Base-by-base conservation (phyloP, 2,113 vertebrate genomes). In the Entelurus aequoreus region DNA sequence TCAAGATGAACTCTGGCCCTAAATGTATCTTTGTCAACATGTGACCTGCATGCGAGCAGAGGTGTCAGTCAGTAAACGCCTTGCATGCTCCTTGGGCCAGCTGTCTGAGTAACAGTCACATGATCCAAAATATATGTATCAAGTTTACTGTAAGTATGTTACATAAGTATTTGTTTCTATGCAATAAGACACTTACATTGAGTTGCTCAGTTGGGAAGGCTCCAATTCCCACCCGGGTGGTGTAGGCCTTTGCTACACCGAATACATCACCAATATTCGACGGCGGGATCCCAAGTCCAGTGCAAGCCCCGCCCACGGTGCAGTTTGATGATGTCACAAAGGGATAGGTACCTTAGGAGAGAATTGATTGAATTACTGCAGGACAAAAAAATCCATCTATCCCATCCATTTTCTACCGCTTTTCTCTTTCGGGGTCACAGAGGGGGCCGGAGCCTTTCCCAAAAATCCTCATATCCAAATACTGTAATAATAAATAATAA, bases 311-410 rank as follows among this genome's bases (percentile, higher is more conserved):
- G 0, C 96, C 96, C 53, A 94, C 92, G 0, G 97, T 99, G 90
- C 97, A 98, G 88, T 99, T 99, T 21, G 97, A 98, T 0, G 97
- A 99, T 3, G 97, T 99, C 88, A 99, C 96, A 1, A 97, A 99
- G 10, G 97, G 97, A 82, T 99, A 99, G 0, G 97, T 99, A 53
- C 97, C 97, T 99, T 84, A 15, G 40, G 57, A 72, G 8, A 73
- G 54, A 28, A 52, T n/a, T 60, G 12, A n/a, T 28, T 48, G 4
- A 35, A 37, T 44, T 5, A 44, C n/a, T 11, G 8, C 14, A 10
- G 7, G 2, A 49, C 15, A 61, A 11, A 14, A 28, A 28, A 28
- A 28, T 28, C 28, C 28, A 28, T 28, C 28, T 28, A 28, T 28
- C 21, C 21, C 21, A 28, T 28, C 21, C 21, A 28, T 28, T 28